Conservation (phyloP, 2,797 vertebrate genomes). For the Sebastiscus albofasciatus region DNA sequence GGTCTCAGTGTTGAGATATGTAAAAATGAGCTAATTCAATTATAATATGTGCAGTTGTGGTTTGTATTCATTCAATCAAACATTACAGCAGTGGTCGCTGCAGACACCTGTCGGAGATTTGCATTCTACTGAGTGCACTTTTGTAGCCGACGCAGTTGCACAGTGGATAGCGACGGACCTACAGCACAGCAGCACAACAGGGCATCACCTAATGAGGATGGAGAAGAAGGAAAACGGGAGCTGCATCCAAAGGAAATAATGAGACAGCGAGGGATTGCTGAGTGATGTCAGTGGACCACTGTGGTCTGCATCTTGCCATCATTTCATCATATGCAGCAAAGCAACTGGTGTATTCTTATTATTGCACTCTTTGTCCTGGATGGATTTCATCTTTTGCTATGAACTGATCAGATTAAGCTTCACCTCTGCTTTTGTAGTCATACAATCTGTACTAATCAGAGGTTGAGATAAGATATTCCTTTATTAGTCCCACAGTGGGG, state of each 20-base stretch:
- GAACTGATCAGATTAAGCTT: neutral
- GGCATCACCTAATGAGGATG: slow-evolving; percentile 35
- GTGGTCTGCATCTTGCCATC: slow-evolving; percentile 9
- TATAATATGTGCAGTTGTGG: neutral
- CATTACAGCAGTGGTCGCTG: neutral
- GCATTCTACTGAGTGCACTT: neutral
- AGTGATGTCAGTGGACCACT: slow-evolving; percentile 19
- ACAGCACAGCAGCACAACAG: slow-evolving; percentile 6
- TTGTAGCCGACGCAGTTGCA: slow-evolving; percentile 8
- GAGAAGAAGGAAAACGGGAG: neutral
- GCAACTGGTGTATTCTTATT: neutral
- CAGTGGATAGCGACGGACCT: neutral
- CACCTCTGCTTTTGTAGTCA: neutral
- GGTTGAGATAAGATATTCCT: neutral
- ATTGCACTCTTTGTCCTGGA: slow-evolving; percentile 2
- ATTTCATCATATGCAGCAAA: slow-evolving; percentile 38
- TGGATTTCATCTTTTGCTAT: slow-evolving; percentile 4
- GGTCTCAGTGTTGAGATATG: no score
- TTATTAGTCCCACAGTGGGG: no score
- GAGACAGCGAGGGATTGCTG: slow-evolving; percentile 54
- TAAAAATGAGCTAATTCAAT: no score
- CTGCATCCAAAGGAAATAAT: slow-evolving; percentile 56
- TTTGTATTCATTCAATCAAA: neutral
- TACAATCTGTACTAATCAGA: neutral
- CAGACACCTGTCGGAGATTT: neutral